Conservation (phyloP, 1,140 invertebrate genomes). For the Potamilus streckersoni region DNA sequence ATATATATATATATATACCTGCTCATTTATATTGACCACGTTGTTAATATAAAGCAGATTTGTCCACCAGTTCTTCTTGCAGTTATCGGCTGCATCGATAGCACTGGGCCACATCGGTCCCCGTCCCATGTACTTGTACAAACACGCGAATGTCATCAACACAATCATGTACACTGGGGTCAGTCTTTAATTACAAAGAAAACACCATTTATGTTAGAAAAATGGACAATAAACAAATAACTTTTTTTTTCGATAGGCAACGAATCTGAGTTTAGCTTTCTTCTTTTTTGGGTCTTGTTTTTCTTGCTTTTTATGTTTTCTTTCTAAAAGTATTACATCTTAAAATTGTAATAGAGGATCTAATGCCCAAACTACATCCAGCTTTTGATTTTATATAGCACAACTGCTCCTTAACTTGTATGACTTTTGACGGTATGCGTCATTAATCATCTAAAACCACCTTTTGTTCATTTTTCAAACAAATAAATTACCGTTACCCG, state of each 20-base stretch:
- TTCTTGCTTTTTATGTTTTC: not conserved
- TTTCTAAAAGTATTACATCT: not conserved
- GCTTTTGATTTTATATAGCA: too few relatives aligned
- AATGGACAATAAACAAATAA: too few relatives aligned
- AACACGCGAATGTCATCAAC: slow-evolving; percentile 80
- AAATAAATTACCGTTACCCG: too few relatives aligned
- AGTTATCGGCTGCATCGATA: slow-evolving; percentile 62
- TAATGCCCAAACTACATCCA: too few relatives aligned
- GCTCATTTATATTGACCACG: slow-evolving; percentile 75
- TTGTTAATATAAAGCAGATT: slow-evolving; percentile 90
- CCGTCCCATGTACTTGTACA: slow-evolving; percentile 76
- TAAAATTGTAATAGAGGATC: too few relatives aligned
- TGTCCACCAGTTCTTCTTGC: slow-evolving; percentile 83
- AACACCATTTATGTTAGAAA: slow-evolving; percentile 9
- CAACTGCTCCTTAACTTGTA: too few relatives aligned
- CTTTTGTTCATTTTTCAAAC: too few relatives aligned
- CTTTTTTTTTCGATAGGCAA: too few relatives aligned
- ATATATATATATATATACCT: slow-evolving; percentile 32
- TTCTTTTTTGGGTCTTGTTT: not conserved
- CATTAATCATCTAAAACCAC: too few relatives aligned
- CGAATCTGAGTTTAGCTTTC: not conserved
- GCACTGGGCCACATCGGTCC: slow-evolving; percentile 76
- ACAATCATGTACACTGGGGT: slow-evolving; percentile 88
- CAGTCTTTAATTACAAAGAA: slow-evolving; percentile 64
- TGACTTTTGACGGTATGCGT: too few relatives aligned